Percentiles rank a stretch among this genome's conserved stretches.
phyloP scores from a whole-genome alignment of 2,888 invertebrate species.

The Azorinus chamasolen region DNA sequence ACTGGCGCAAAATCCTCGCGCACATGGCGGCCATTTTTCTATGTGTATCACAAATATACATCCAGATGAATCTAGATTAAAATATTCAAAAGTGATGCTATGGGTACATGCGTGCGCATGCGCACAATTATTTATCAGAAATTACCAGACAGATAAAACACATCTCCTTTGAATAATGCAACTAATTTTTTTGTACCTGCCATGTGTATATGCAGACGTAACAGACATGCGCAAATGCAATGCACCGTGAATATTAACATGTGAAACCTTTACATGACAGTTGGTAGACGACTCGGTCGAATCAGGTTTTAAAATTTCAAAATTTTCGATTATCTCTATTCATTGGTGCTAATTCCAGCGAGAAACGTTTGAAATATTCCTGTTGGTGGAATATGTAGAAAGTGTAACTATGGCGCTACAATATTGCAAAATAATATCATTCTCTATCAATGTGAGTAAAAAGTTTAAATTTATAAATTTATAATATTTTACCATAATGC shows the following conservation, averaged over 20 bases:
- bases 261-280: conserved; percentile 48
- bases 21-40: conserved; percentile 51
- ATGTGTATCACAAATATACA: conserved; percentile 43
- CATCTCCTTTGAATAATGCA: conserved; percentile 39
- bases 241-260: conserved; percentile 38
- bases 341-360: background rate
- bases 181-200: conserved; percentile 25
- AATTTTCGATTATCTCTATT: background rate
- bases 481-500: too few species aligned
- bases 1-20: conserved; percentile 32
- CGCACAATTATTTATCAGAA: conserved; percentile 45
- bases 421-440: too few species aligned
- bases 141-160: conserved; percentile 54
- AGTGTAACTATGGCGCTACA: too few species aligned
- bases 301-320: conserved; percentile 10
- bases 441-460: too few species aligned
- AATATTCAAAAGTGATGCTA: conserved; percentile 56
- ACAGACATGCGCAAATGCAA: conserved; percentile 39
- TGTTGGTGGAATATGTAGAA: too few species aligned
- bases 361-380: too few species aligned
- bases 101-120: conserved; percentile 50
- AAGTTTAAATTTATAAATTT: too few species aligned
- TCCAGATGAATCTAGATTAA: conserved; percentile 47
- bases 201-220: conserved; percentile 27
- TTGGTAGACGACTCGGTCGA: conserved; percentile 28